phyloP scores from a whole-genome alignment of 2,113 vertebrate genomes.

The Cyanoderma ruficeps region DNA sequence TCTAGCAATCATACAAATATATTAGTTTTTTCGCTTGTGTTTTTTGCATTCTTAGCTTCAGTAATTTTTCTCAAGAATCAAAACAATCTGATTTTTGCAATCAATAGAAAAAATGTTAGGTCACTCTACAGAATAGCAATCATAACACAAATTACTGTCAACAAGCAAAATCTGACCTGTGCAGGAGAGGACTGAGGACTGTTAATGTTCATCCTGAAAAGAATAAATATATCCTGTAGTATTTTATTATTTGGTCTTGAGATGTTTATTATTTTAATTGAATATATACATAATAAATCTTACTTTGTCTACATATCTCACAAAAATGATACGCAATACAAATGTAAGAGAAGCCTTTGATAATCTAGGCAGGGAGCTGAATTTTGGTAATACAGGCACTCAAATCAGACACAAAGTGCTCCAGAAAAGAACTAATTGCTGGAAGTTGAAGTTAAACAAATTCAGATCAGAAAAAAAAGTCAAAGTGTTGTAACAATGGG shows the following conservation, averaged over 20 bases:
- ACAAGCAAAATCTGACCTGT: not conserved
- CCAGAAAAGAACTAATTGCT: not conserved
- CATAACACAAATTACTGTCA: not conserved
- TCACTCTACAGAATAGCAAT: not conserved
- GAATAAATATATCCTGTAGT: not conserved
- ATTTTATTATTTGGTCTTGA: not conserved
- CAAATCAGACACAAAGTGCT: not conserved
- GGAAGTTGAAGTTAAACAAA: not conserved
- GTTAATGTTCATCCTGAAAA: not conserved
- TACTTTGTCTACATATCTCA: not conserved
- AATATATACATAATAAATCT: not conserved
- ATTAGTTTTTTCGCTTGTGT: not conserved
- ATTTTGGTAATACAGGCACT: not conserved
- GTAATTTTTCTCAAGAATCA: not conserved
- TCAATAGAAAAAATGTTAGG: not conserved
- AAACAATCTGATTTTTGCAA: slow-evolving; percentile 2
- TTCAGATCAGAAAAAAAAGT: not conserved
- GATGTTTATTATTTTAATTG: not conserved
- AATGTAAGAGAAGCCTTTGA: not conserved
- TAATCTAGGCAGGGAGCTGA: not conserved
- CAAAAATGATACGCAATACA: not conserved
- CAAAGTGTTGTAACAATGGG: not conserved
- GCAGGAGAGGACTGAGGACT: not conserved
- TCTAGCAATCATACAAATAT: not conserved
- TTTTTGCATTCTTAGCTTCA: not conserved